Base-by-base conservation (phyloP, 2,888 invertebrate species). In the Lottia gigantea region DNA sequence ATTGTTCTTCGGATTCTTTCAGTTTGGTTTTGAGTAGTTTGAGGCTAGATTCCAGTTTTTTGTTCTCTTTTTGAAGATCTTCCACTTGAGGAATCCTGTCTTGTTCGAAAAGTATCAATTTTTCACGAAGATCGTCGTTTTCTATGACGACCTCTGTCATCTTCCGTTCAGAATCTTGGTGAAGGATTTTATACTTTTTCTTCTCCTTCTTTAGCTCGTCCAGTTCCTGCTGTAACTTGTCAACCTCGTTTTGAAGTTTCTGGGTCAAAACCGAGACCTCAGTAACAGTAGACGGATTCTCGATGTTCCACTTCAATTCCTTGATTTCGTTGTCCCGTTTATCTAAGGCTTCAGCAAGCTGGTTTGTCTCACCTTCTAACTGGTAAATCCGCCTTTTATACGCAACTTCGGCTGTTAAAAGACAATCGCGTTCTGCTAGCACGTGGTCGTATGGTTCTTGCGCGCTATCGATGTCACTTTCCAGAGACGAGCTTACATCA, bases 331-430 rank as follows among this genome's bases (percentile, higher is more conserved):
- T 64, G 15, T 81, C 79, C 0, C 81, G 69, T 40, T 78, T 76
- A 47, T 83, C 80, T 55, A 83, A 80, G 47, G 79, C 78, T 47
- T 73, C 77, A 11, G 83, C 71, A 70, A 82, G 81, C 31, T 74
- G 76, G 67, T 82, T 83, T 46, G 80, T 76, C 71, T 84, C 84
- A 64, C 82, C 82, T 70, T 84, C 84, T 19, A 84, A 72, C 66
- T 84, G 84, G 61, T 76, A 78, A 23, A 84, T 83, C 62, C 84
- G 73, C 63, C 74, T 78, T 70, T 74, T 79, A 70, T 83, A 84
- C 0, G 81, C 73, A 25, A 67, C 67, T 65, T 84, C 84, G 1
- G 81, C 78, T 25, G 78, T 79, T 6, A 80, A 70, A 19, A 82
- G 71, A 23, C 80, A 79, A 49, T 83, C 77, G 26, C 83, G 73